Base-by-base conservation (phyloP, 2,888 invertebrate genomes). In the Macrophya annulata region DNA sequence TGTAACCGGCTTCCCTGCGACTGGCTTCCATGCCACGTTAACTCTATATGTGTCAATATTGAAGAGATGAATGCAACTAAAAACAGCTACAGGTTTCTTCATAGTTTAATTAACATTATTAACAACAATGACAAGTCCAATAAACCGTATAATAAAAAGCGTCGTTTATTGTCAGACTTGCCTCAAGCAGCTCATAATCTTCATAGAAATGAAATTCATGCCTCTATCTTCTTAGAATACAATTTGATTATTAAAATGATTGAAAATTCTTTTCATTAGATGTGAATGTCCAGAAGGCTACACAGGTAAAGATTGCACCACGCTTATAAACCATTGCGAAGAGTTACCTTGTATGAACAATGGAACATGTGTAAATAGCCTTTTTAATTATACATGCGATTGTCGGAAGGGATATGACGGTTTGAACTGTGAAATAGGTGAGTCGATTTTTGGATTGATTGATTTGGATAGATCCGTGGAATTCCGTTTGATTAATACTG, bases 1-100 rank as follows among this genome's bases (percentile, higher is more conserved):
- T 95, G 95, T 88, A 94, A 94, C 89, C 90, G 94, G 43, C 88
- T 94, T 68, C 95, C 96, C 6, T 96, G 96, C 89, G 94, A 94
- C 87, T 95, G 94, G 89, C 90, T 93, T 79, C 95, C 95, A 0
- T 96, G 96, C 88, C 91, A 91, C 65, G 87, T 87, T 17, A 93
- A 94, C 87, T 90, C 93, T 0, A 91, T 94, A 79, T 95, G 95
- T 87, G 86, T 93, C 1, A 94, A 95, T 89, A 87, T 94, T 8
- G 89, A 91, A 12, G 91, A 92, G 71, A 88, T 89, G 21, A 93
- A 94, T 82, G 91, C 94, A 2, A 94, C 94, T 0, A 93, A 90
- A 88, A 87, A 91, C 25, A 94, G 94, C 90, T 95, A 93, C 89
- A 92, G 91, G 94, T 94, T 85, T 43, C 48, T 62, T 25, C 45